Evolutionary conservation across 2,888 invertebrate genomes (phyloP).

Genomic region (Troides oblongomaculatus): DNA sequence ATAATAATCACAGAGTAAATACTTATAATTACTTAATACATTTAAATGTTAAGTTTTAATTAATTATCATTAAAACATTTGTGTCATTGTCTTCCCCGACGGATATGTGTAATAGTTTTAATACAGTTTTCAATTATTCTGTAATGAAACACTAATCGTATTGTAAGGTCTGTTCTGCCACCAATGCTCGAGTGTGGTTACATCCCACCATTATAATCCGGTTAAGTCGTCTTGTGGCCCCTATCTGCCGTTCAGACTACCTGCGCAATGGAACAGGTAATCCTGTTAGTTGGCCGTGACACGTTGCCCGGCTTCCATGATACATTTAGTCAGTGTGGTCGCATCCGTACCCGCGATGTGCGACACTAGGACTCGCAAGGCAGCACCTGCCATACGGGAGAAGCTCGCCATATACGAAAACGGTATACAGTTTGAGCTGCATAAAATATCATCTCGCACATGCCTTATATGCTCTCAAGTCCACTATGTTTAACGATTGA

Average conservation of each 20-base stretch:
- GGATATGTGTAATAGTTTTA: constrained; percentile 10
- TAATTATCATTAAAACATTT: not conserved
- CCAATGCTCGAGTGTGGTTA: constrained; percentile 46
- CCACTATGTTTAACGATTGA: constrained; percentile 52
- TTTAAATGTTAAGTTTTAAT: not conserved
- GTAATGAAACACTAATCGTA: constrained; percentile 32
- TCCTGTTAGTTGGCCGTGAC: constrained; percentile 80
- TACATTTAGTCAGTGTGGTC: constrained; percentile 57
- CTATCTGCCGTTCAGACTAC: constrained; percentile 61
- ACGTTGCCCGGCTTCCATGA: constrained; percentile 73
- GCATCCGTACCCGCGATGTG: constrained; percentile 66
- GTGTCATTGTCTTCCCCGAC: constrained; percentile 1
- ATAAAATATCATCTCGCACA: constrained; percentile 40
- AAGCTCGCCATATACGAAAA: constrained; percentile 77
- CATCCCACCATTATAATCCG: constrained; percentile 61
- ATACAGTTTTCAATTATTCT: constrained; percentile 15
- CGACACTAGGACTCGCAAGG: constrained; percentile 66
- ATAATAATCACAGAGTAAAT: not conserved
- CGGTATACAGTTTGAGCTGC: constrained; percentile 54
- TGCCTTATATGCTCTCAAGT: constrained; percentile 24
- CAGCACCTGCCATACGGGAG: constrained; percentile 73
- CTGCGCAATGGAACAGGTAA: constrained; percentile 76
- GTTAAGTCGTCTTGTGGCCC: constrained; percentile 56
- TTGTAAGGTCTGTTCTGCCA: constrained; percentile 37
- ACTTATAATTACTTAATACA: too few species aligned